Evolutionary conservation across 1,140 invertebrate genomes (phyloP).

Genomic region (Papilio machaon): DNA sequence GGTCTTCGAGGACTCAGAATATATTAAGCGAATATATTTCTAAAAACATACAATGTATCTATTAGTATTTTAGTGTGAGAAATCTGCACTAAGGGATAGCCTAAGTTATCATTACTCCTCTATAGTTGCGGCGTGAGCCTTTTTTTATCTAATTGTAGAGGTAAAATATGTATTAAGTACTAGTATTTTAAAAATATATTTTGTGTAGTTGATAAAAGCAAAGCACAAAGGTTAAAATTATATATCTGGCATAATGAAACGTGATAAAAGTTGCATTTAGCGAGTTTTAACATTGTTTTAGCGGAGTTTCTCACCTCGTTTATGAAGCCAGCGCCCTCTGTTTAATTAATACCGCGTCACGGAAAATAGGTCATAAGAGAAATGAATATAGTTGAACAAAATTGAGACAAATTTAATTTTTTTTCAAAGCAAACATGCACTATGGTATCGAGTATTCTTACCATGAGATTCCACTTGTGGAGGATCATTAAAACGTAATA

Average conservation of each 20-base stretch:
- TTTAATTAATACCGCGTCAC: background rate
- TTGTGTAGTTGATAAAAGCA: background rate
- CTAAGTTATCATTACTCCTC: too few species aligned
- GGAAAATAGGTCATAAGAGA: background rate
- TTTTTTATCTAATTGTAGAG: too few species aligned
- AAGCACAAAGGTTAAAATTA: background rate
- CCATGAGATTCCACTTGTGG: too few species aligned
- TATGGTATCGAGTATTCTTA: background rate
- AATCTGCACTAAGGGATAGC: too few species aligned
- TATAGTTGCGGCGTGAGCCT: too few species aligned
- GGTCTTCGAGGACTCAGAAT: background rate
- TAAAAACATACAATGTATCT: background rate
- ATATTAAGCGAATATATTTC: background rate
- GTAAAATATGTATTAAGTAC: too few species aligned
- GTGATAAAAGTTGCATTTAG: background rate
- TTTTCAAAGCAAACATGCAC: background rate
- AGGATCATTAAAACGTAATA: too few species aligned
- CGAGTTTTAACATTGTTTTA: background rate
- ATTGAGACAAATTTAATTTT: background rate
- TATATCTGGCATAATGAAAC: background rate
- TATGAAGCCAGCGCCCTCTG: background rate
- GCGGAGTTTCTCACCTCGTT: background rate
- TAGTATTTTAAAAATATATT: background rate
- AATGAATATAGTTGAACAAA: conserved; percentile 2
- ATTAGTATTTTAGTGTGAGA: too few species aligned